phyloP scores from a whole-genome alignment of 2,888 invertebrate genomes.

The Exephanes ischioxanthus region DNA sequence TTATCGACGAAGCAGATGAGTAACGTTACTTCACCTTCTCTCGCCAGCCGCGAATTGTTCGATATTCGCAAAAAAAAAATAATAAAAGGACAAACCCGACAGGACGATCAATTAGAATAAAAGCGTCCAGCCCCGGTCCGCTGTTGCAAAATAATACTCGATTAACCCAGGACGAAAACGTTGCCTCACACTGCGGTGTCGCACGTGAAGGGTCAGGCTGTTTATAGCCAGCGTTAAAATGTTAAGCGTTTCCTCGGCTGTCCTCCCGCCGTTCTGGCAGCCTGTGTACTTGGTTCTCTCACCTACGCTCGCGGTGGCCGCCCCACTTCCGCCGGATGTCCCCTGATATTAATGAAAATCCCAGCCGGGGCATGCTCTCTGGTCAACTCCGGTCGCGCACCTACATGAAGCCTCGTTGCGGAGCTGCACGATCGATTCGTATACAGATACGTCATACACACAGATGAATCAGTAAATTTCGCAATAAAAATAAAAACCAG shows the following conservation, averaged over 20 bases:
- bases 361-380: conserved; percentile 70
- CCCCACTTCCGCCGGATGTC: conserved; percentile 84
- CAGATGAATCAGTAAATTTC: background rate
- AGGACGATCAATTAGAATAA: conserved; percentile 10
- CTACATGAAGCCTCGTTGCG: conserved; percentile 47
- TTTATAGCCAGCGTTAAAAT: conserved; percentile 63
- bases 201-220: conserved; percentile 55
- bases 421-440: background rate
- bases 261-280: conserved; percentile 52
- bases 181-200: conserved; percentile 6
- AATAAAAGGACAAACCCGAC: background rate
- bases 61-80: conserved; percentile 3
- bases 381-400: conserved; percentile 71
- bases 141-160: conserved; percentile 39
- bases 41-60: background rate
- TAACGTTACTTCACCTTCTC: conserved; percentile 3
- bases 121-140: conserved; percentile 10
- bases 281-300: conserved; percentile 72
- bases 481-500: background rate
- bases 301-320: conserved; percentile 82
- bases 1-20: conserved; percentile 23
- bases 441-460: no score
- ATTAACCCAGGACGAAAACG: conserved; percentile 17
- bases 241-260: conserved; percentile 62
- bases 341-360: conserved; percentile 84